phyloP scores from a whole-genome alignment of 2,888 invertebrate species.

The Ormyrus labotus region DNA sequence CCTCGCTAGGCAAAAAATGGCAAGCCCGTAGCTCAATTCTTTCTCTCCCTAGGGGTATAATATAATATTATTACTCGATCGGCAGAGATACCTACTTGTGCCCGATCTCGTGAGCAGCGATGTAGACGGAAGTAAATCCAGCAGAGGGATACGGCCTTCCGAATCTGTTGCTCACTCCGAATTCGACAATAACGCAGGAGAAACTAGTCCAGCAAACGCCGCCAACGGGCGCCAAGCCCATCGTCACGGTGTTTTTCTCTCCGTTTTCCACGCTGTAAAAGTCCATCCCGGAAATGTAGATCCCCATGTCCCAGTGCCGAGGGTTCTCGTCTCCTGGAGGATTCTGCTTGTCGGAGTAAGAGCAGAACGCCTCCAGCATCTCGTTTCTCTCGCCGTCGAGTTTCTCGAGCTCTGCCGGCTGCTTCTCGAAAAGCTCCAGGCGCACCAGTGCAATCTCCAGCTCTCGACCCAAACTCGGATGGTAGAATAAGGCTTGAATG shows the following conservation, averaged over 20 bases:
- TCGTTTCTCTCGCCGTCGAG: slow-evolving; percentile 82
- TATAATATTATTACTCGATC: background rate
- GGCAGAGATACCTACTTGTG: slow-evolving; percentile 81
- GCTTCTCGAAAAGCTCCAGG: slow-evolving; percentile 83
- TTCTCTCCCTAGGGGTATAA: too few relatives aligned
- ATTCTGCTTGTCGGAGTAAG: slow-evolving; percentile 82
- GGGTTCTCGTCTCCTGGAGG: slow-evolving; percentile 82
- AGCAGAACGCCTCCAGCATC: slow-evolving; percentile 86
- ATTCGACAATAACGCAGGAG: slow-evolving; percentile 87
- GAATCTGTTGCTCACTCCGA: slow-evolving; percentile 84
- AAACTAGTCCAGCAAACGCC: slow-evolving; percentile 85
- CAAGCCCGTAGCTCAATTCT: too few relatives aligned
- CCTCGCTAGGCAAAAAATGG: too few relatives aligned
- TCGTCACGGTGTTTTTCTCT: slow-evolving; percentile 83
- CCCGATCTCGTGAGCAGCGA: slow-evolving; percentile 89
- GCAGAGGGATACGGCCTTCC: slow-evolving; percentile 89
- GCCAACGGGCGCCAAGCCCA: slow-evolving; percentile 89
- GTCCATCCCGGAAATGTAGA: slow-evolving; percentile 87
- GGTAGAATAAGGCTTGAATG: slow-evolving; percentile 88
- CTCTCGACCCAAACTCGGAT: slow-evolving; percentile 82
- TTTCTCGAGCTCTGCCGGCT: slow-evolving; percentile 81
- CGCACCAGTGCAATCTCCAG: slow-evolving; percentile 84
- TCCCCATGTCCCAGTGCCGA: slow-evolving; percentile 88
- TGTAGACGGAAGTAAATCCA: slow-evolving; percentile 89
- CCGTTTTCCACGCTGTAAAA: slow-evolving; percentile 85